These are phyloP conservation scores for Autographa pulchrina DNA, from an alignment of 2,888 invertebrate genomes.

Conservation along the genomic window DNA sequence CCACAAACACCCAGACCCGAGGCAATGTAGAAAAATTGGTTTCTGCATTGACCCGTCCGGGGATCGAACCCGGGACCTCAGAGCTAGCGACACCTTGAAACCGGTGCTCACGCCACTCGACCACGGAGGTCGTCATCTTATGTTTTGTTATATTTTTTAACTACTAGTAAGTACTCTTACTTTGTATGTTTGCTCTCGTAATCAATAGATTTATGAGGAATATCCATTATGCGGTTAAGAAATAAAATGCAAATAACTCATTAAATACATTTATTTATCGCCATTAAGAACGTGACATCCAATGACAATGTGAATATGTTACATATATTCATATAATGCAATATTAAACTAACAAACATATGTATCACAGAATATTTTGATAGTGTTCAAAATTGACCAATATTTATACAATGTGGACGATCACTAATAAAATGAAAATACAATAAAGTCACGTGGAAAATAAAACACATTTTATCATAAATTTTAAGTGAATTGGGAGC, in stretches of 20 bases:
- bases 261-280: conserved; percentile 84
- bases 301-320: conserved; percentile 79
- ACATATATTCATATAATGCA: conserved; percentile 69
- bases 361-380: conserved; percentile 88
- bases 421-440: conserved; percentile 60
- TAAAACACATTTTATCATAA: conserved; percentile 30
- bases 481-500: conserved; percentile 54
- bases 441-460: conserved; percentile 52
- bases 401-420: conserved; percentile 80
- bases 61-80: too few relatives aligned
- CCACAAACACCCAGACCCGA: too few relatives aligned
- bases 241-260: conserved; percentile 49
- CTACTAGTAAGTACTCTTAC: too few relatives aligned
- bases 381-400: conserved; percentile 88
- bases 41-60: too few relatives aligned
- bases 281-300: conserved; percentile 82
- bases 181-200: too few relatives aligned
- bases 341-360: conserved; percentile 83
- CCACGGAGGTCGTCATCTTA: too few relatives aligned
- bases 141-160: too few relatives aligned
- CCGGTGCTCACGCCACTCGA: too few relatives aligned
- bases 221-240: conserved; percentile 11
- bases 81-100: too few relatives aligned
- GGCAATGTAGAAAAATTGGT: too few relatives aligned
- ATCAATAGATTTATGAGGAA: neutral